Percentiles rank a stretch among this genome's conserved stretches.
Evolutionary conservation across 2,888 invertebrate genomes (phyloP).

Genomic region (Calameuta pallipes): DNA sequence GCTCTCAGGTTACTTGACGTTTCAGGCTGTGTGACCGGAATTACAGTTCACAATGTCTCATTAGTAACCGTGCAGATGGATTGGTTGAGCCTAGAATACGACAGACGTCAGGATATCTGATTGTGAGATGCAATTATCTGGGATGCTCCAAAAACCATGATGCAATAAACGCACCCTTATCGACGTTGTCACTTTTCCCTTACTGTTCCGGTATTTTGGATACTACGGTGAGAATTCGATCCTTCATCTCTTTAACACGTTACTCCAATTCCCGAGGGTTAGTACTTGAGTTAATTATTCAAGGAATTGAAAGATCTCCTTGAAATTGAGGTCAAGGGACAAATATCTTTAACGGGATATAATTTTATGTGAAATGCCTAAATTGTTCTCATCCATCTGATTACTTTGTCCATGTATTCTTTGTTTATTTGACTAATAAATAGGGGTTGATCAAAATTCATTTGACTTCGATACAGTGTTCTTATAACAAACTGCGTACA

Average conservation of each 20-base stretch:
- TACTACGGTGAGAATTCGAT: background rate
- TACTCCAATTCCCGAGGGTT: background rate
- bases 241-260: background rate
- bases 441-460: background rate
- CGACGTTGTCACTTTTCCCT: background rate
- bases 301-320: background rate
- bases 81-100: background rate
- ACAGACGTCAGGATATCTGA: background rate
- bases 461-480: background rate
- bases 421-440: background rate
- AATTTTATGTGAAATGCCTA: background rate
- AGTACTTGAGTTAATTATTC: background rate
- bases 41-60: background rate
- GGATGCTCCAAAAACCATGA: background rate
- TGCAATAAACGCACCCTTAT: background rate
- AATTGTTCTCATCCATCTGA: background rate
- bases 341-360: background rate
- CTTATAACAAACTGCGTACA: background rate
- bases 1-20: background rate
- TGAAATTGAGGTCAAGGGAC: background rate
- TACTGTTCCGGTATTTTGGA: background rate
- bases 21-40: background rate
- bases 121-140: background rate
- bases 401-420: background rate
- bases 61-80: background rate